Evolutionary conservation across 2,113 vertebrate genomes (phyloP), one percentile per base, ranked within the genome.

Genomic region (Ameiurus melas): DNA sequence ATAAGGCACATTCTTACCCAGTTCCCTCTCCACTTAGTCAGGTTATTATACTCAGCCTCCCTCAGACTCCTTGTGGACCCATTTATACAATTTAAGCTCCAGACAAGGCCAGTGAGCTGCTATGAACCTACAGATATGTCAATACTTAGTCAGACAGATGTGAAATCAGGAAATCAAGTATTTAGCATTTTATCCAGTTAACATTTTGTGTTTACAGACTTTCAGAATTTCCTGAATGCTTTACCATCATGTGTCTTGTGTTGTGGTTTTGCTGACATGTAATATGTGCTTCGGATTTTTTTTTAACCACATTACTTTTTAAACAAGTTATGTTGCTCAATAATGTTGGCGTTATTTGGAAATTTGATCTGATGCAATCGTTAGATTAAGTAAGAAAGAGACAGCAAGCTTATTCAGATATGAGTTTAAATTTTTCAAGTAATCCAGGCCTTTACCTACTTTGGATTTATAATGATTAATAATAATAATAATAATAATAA

Each of bases 1-100:
- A 77, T 94, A 95, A 95, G 94, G 93, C 94, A 93, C 94, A 88
- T 92, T 91, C 89, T 91, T 88, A 86, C 77, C 77, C 73, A 86
- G 90, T 86, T 87, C 88, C 75, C 85, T 85, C 86, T 92, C 91
- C 85, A 89, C 86, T 87, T 92, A 84, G 91, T 92, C 90, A 89
- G 92, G 90, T 86, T 80, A n/a, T n/a, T 64, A 85, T 91, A 90
- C 92, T 91, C 92, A 79, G 70, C 91, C 90, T 92, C 93, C 93
- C 19, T 90, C 92, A 92, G 84, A 93, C 92, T 90, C 87, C 87
- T 58, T 89, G 88, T 92, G 90, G 89, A 93, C 89, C 89, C 83
- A 90, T 80, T 83, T 80, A 84, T 89, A 90, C 85, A 71, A 90
- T 92, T 89, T 92, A 93, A 3, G 86, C 88, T 90, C 92, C 90